Percentiles rank a stretch among this genome's conserved stretches.
These are phyloP conservation scores for Sus cebifrons DNA, from an alignment of 2,797 vertebrate species.

Conservation along the genomic window DNA sequence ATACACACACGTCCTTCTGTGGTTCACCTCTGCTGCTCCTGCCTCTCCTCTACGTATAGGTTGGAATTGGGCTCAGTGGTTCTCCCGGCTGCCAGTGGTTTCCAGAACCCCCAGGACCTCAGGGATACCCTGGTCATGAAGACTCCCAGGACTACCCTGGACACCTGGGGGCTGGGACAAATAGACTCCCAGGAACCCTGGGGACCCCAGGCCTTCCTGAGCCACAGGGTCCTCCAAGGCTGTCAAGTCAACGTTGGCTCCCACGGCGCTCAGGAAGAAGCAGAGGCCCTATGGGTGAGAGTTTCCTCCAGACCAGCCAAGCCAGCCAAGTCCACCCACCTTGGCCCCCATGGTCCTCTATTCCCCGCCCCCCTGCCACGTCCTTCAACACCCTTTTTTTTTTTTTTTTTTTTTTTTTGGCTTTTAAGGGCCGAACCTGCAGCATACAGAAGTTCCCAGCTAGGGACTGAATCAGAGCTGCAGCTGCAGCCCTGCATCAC, in stretches of 20 bases:
- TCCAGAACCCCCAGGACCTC: conserved; percentile 54
- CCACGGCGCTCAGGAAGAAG: conserved; percentile 74
- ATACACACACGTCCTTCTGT: background rate
- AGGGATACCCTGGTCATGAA: conserved; percentile 50
- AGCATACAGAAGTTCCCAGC: too few relatives aligned
- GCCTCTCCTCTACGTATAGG: background rate
- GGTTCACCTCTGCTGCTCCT: background rate
- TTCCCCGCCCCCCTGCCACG: background rate
- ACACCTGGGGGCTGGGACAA: conserved; percentile 35
- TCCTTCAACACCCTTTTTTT: background rate
- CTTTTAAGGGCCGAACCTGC: too few relatives aligned
- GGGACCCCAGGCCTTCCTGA: conserved; percentile 73
- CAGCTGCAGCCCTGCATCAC: too few relatives aligned
- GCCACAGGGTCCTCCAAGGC: conserved; percentile 66
- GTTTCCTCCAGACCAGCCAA: conserved; percentile 63
- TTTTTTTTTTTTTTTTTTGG: too few relatives aligned
- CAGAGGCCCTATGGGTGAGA: conserved; percentile 78
- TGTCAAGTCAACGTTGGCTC: conserved; percentile 51
- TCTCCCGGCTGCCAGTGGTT: conserved; percentile 84
- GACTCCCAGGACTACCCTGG: conserved; percentile 76
- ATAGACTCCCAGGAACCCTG: conserved; percentile 63
- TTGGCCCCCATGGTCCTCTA: background rate
- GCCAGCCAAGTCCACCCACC: conserved; percentile 81
- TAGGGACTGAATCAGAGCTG: too few relatives aligned
- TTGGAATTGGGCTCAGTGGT: conserved; percentile 39